Evolutionary conservation across 2,888 invertebrate species (phyloP).

Genomic region (Drosophila phalerata): DNA sequence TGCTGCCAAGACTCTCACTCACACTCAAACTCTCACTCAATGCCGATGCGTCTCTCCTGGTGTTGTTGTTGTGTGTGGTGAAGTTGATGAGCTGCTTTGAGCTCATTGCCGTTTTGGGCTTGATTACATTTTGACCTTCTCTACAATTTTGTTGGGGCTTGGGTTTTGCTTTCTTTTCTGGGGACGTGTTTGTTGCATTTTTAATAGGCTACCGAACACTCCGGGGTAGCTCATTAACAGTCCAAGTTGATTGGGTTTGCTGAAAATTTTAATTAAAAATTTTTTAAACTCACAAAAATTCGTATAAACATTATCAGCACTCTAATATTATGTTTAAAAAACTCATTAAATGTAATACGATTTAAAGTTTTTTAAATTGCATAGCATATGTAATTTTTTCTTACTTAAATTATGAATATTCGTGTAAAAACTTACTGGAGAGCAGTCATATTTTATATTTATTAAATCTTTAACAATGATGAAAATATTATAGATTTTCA

Average conservation of each 20-base stretch:
- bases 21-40: slow-evolving; percentile 45
- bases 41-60: background rate
- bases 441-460: background rate
- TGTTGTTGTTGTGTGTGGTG: slow-evolving; percentile 43
- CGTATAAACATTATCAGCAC: background rate
- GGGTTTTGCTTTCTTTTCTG: slow-evolving; percentile 43
- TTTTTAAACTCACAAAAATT: background rate
- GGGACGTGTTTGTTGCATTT: slow-evolving; percentile 75
- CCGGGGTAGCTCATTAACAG: slow-evolving; percentile 72
- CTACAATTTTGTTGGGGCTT: slow-evolving; percentile 29
- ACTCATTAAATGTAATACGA: background rate
- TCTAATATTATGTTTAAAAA: background rate
- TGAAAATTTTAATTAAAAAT: slow-evolving; percentile 65
- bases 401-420: no score
- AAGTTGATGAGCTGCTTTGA: slow-evolving; percentile 65
- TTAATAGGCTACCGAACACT: slow-evolving; percentile 69
- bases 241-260: slow-evolving; percentile 43
- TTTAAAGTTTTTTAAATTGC: background rate
- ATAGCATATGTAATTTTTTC: no score
- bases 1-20: slow-evolving; percentile 13
- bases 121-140: slow-evolving; percentile 78
- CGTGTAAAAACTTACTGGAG: no score
- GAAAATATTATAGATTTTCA: background rate
- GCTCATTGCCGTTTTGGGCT: slow-evolving; percentile 44
- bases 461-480: background rate